A percentile compares a stretch with the other conserved stretches of the same genome.
Evolutionary conservation across 1,140 invertebrate species (phyloP).

Genomic region (Lordiphosa mommai): DNA sequence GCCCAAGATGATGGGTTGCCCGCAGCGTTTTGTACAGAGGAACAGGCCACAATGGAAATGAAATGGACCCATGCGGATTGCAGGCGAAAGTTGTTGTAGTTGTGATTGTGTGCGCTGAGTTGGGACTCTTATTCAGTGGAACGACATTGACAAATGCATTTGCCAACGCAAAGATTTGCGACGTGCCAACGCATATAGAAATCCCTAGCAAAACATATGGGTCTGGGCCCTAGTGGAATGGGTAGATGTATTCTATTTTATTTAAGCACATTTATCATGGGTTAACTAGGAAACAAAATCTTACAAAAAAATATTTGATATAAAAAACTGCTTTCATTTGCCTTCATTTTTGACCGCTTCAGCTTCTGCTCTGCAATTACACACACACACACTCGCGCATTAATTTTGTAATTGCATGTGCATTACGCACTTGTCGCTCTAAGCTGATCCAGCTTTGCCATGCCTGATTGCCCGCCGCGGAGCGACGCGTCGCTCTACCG

Average conservation of each 20-base stretch:
- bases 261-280: neutral
- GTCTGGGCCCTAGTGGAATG: no score
- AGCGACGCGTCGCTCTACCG: slow-evolving; percentile 7
- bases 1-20: slow-evolving; percentile 44
- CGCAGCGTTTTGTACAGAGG: slow-evolving; percentile 31
- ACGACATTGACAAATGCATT: slow-evolving; percentile 73
- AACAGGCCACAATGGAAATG: slow-evolving; percentile 46
- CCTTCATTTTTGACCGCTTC: neutral
- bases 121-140: slow-evolving; percentile 24
- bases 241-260: neutral
- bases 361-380: slow-evolving; percentile 44
- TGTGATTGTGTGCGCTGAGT: slow-evolving; percentile 28
- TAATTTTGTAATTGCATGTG: slow-evolving; percentile 58
- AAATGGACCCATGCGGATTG: slow-evolving; percentile 51
- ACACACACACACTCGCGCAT: slow-evolving; percentile 18
- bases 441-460: slow-evolving; percentile 75
- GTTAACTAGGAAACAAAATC: neutral
- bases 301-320: neutral
- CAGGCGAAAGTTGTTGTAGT: slow-evolving; percentile 63
- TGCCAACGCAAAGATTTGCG: slow-evolving; percentile 45
- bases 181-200: slow-evolving; percentile 60
- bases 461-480: slow-evolving; percentile 61
- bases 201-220: slow-evolving; percentile 1
- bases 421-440: slow-evolving; percentile 76
- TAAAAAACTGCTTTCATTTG: neutral